phyloP scores from a whole-genome alignment of 2,113 vertebrate species.

The Hipposideros armiger region DNA sequence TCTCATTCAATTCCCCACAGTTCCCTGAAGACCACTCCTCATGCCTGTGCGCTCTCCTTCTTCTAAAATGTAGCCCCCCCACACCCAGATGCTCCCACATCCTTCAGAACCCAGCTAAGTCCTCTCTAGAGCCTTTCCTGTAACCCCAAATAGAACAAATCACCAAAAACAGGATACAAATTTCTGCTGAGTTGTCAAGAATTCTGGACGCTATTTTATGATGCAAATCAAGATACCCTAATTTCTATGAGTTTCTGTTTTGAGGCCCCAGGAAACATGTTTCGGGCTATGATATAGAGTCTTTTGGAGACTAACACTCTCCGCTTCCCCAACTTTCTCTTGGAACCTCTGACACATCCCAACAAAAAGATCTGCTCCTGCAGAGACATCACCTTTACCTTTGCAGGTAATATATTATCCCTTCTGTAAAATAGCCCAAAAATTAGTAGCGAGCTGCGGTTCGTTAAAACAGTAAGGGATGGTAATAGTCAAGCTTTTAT shows the following conservation, averaged over 20 bases:
- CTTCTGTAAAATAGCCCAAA: conserved; percentile 35
- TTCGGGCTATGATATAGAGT: neutral
- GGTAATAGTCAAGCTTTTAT: neutral
- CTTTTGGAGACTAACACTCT: neutral
- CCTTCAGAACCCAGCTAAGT: neutral
- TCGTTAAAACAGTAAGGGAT: neutral
- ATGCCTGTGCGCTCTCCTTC: neutral
- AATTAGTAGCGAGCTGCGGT: neutral
- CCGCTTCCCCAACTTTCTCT: neutral
- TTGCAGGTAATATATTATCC: neutral
- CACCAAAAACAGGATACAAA: neutral
- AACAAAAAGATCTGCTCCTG: neutral
- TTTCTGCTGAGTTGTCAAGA: neutral
- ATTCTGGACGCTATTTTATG: neutral
- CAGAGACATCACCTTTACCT: neutral
- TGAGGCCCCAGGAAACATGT: neutral
- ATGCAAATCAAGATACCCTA: neutral
- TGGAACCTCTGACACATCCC: neutral
- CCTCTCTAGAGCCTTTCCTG: neutral
- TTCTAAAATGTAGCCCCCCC: neutral
- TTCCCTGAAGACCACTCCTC: neutral
- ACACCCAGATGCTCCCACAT: neutral
- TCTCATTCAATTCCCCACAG: neutral
- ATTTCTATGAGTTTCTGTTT: conserved; percentile 30
- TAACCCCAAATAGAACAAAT: neutral